A percentile compares a stretch with the other conserved stretches of the same genome.
These are phyloP conservation scores for Periphyllus acericola DNA, from an alignment of 2,888 invertebrate genomes.

Conservation along the genomic window DNA sequence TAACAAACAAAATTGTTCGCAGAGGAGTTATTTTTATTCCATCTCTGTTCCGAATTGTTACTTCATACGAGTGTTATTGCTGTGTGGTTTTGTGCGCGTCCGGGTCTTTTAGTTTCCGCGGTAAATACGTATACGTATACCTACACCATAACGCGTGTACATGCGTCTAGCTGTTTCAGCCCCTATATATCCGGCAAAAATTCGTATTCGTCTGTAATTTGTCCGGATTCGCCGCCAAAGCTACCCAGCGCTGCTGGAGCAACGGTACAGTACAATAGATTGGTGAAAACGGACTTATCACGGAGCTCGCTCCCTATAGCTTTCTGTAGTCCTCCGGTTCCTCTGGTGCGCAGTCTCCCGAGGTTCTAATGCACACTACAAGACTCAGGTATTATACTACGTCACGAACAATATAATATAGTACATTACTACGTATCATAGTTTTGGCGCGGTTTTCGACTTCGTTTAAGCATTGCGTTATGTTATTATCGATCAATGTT, in stretches of 20 bases:
- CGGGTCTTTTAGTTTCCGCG: too few species aligned
- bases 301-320: neutral
- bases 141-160: too few species aligned
- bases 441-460: too few species aligned
- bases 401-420: neutral
- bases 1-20: neutral
- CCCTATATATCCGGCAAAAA: too few species aligned
- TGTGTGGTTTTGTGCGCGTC: neutral
- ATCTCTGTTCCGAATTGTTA: neutral
- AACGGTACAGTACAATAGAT: neutral
- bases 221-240: neutral
- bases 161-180: too few species aligned
- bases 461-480: too few species aligned
- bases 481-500: too few species aligned
- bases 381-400: neutral
- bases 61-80: neutral
- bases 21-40: neutral
- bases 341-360: too few species aligned
- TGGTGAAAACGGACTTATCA: neutral
- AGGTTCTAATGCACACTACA: neutral
- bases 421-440: too few species aligned
- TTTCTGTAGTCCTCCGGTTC: too few species aligned
- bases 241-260: neutral
- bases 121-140: too few species aligned
- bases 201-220: slow-evolving; percentile 31